A percentile compares a stretch with the other conserved stretches of the same genome.
Evolutionary conservation across 2,113 vertebrate species (phyloP).

Genomic region (Poecile atricapillus): DNA sequence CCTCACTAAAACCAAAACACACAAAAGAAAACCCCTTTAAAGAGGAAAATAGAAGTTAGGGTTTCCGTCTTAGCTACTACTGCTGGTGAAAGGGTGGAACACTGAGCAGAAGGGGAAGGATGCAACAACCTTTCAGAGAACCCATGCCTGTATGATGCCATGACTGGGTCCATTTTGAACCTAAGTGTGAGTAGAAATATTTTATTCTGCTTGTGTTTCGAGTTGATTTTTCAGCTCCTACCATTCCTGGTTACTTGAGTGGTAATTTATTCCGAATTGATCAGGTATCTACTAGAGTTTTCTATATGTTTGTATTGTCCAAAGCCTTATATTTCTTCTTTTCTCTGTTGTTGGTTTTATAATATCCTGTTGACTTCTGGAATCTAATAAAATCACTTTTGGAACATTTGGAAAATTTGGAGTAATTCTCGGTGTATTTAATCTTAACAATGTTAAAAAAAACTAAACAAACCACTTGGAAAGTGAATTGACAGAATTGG

Average conservation of each 20-base stretch:
- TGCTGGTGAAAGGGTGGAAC: neutral
- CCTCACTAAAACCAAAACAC: neutral
- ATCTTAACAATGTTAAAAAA: neutral
- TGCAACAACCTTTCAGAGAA: neutral
- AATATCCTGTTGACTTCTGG: neutral
- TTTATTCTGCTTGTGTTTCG: neutral
- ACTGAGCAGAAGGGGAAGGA: neutral
- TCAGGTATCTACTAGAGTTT: neutral
- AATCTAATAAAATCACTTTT: neutral
- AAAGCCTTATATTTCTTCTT: neutral
- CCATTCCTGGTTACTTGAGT: neutral
- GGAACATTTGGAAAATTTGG: neutral
- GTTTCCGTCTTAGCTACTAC: neutral
- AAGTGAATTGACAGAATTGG: neutral
- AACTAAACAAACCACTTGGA: neutral
- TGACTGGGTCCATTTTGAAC: neutral
- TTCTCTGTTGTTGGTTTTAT: neutral
- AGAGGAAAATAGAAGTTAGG: neutral
- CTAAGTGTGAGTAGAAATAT: neutral
- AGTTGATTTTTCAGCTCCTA: neutral
- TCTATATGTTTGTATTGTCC: neutral
- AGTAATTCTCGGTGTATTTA: neutral
- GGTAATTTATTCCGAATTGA: neutral
- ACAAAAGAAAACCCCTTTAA: neutral
- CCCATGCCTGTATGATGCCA: accelerated